Conservation (phyloP, 2,797 vertebrate species). For the Sphenodon punctatus region DNA sequence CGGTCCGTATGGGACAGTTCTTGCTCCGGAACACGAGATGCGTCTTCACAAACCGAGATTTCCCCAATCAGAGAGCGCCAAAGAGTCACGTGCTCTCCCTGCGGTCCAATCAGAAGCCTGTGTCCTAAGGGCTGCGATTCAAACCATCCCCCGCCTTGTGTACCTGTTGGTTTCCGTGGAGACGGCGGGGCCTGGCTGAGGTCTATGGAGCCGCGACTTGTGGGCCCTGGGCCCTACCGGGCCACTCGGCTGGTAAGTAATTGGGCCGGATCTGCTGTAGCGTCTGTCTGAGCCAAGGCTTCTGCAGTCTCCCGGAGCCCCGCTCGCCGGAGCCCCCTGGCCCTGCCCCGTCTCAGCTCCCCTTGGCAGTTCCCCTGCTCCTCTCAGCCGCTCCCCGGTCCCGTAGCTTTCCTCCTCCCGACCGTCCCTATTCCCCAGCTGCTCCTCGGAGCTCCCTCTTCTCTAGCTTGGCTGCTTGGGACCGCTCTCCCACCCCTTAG, state of each 20-base stretch:
- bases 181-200: conserved; percentile 1
- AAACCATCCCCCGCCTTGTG: conserved; percentile 31
- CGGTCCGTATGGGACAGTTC: no score
- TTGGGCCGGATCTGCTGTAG: background rate
- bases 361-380: background rate
- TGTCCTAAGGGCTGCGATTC: conserved; percentile 52
- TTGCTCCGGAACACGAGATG: no score
- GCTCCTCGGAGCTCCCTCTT: background rate
- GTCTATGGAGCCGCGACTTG: conserved; percentile 78
- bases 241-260: conserved; percentile 88
- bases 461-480: fast-evolving
- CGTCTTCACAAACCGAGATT: background rate
- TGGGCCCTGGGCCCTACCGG: conserved; percentile 87
- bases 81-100: fast-evolving
- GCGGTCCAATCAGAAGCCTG: conserved; percentile 59
- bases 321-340: background rate
- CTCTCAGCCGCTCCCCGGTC: background rate
- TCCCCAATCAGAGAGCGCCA: background rate
- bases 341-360: no score
- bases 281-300: background rate
- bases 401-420: background rate
- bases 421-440: background rate
- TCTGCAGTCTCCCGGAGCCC: no score
- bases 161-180: background rate
- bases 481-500: background rate